Percentiles rank a stretch among this genome's conserved stretches.
Evolutionary conservation across 2,888 invertebrate genomes (phyloP).

Genomic region (Eurytoma californica): DNA sequence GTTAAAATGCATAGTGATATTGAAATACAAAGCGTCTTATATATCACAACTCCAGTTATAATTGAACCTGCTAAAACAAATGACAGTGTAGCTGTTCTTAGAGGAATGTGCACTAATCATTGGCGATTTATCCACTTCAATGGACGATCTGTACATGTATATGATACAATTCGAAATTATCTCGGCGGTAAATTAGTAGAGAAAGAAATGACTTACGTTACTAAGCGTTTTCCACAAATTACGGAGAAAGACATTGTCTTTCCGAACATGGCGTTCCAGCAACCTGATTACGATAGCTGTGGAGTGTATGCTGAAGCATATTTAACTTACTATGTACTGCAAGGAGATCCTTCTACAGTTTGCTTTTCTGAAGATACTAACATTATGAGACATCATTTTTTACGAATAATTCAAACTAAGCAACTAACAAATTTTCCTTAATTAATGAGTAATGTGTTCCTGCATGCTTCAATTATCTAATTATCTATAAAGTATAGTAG

Average conservation of each 20-base stretch:
- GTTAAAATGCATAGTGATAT: background rate
- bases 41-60: background rate
- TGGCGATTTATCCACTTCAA: conserved; percentile 16
- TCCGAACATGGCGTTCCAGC: background rate
- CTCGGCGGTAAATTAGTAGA: background rate
- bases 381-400: background rate
- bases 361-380: background rate
- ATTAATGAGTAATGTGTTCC: too few relatives aligned
- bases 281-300: background rate
- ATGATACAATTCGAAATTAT: conserved; percentile 1
- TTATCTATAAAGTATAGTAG: too few relatives aligned
- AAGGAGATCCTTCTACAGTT: background rate
- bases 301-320: background rate
- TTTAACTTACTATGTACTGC: background rate
- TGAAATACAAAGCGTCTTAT: conserved; percentile 12
- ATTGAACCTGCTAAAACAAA: background rate
- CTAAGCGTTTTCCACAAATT: conserved; percentile 2
- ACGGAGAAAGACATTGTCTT: conserved; percentile 9
- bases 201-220: background rate
- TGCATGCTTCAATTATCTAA: too few relatives aligned
- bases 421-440: background rate
- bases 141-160: background rate
- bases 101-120: conserved; percentile 5
- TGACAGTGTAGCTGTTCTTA: background rate
- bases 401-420: background rate